Conservation (phyloP, 1,140 invertebrate genomes). For the Ptiloglossa arizonensis region DNA sequence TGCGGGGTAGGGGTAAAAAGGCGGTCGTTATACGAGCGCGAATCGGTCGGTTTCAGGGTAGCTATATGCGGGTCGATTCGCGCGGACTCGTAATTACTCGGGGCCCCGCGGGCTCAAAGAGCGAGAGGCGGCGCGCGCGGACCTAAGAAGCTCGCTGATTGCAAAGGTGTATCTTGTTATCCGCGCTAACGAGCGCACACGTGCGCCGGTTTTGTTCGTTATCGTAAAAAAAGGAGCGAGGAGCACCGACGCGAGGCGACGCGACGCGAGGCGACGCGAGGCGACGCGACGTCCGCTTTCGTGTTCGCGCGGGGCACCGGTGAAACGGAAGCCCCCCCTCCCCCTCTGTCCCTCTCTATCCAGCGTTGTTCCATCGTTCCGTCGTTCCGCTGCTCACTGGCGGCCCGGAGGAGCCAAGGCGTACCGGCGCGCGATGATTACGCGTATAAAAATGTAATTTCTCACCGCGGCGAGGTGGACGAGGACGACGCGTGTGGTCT, state of each 20-base stretch:
- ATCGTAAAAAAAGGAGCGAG: constrained; percentile 60
- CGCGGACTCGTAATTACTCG: constrained; percentile 29
- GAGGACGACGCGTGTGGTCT: constrained; percentile 62
- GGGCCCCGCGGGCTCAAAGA: not conserved
- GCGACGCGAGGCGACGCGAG: too few species aligned
- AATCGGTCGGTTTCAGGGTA: not conserved
- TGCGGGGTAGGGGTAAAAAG: too few species aligned
- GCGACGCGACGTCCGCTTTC: constrained; percentile 24
- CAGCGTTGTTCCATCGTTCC: not conserved
- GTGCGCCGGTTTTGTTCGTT: constrained; percentile 55
- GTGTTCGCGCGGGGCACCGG: too few species aligned
- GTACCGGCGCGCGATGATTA: constrained; percentile 57
- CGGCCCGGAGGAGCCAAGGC: not conserved
- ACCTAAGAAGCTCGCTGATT: constrained; percentile 43
- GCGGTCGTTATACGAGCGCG: constrained; percentile 13
- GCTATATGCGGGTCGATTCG: constrained; percentile 19
- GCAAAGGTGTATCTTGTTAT: constrained; percentile 51
- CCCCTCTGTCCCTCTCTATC: constrained; percentile 7
- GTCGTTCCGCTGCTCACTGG: not conserved
- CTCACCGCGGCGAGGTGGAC: constrained; percentile 53
- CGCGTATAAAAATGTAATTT: constrained; percentile 74
- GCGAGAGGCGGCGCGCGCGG: not conserved
- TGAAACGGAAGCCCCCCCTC: constrained; percentile 46
- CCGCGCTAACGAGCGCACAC: constrained; percentile 56
- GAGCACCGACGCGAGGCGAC: too few species aligned